A percentile compares a stretch with the other conserved stretches of the same genome.
Conservation (phyloP, 2,888 invertebrate species). For the Melanargia galathea region DNA sequence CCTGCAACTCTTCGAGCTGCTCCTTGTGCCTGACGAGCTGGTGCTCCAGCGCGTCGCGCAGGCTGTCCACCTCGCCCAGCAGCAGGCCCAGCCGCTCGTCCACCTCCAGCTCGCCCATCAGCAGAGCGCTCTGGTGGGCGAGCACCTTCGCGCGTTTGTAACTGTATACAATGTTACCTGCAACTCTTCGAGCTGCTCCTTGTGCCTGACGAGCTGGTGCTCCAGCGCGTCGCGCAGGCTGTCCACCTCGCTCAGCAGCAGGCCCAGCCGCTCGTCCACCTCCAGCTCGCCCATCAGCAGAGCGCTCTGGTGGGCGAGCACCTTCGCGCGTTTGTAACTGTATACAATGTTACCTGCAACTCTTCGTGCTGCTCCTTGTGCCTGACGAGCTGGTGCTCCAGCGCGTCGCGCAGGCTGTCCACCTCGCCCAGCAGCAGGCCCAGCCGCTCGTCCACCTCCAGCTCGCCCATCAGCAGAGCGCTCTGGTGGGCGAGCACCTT, state of each 20-base stretch:
- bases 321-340: conserved; percentile 62
- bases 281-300: conserved; percentile 84
- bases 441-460: conserved; percentile 77
- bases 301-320: conserved; percentile 86
- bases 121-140: conserved; percentile 84
- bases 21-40: conserved; percentile 80
- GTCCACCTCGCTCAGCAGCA: conserved; percentile 84
- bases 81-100: conserved; percentile 81
- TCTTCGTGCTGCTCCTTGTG: conserved; percentile 82
- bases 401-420: conserved; percentile 81
- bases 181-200: conserved; percentile 81
- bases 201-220: conserved; percentile 81
- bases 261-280: conserved; percentile 77
- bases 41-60: conserved; percentile 83
- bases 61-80: conserved; percentile 83
- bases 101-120: conserved; percentile 82
- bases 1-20: conserved; percentile 84
- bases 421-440: conserved; percentile 83
- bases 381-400: conserved; percentile 83
- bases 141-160: too few species aligned
- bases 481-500: conserved; percentile 86
- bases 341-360: conserved; percentile 79
- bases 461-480: conserved; percentile 83
- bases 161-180: conserved; percentile 80
- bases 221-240: conserved; percentile 83